Evolutionary conservation across 2,888 invertebrate genomes (phyloP).

Genomic region (Acronicta leporina): DNA sequence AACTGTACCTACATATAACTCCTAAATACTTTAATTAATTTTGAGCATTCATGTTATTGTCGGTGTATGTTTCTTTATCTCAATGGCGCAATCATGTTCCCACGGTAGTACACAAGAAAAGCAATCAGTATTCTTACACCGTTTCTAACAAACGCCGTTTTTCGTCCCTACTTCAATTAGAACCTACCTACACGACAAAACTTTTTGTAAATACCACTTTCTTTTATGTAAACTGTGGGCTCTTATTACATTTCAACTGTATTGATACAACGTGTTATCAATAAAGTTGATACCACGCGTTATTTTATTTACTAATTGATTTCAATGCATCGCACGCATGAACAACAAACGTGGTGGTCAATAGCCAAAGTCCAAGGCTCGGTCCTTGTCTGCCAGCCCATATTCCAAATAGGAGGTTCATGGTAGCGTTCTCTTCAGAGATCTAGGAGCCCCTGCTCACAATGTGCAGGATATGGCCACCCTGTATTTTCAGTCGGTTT

Average conservation of each 20-base stretch:
- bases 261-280: neutral
- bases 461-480: no score
- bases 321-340: no score
- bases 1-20: no score
- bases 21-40: constrained; percentile 8
- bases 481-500: no score
- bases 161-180: constrained; percentile 26
- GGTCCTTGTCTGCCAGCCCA: no score
- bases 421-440: no score
- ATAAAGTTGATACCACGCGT: no score
- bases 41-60: constrained; percentile 23
- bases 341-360: no score
- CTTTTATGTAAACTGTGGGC: neutral
- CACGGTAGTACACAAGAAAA: constrained; percentile 47
- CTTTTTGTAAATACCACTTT: constrained; percentile 31
- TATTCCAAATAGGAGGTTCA: no score
- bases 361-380: no score
- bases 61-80: constrained; percentile 38
- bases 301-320: neutral
- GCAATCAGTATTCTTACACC: constrained; percentile 47
- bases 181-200: constrained; percentile 16
- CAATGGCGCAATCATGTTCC: constrained; percentile 40
- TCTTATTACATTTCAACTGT: neutral
- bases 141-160: constrained; percentile 38
- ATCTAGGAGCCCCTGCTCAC: no score